Base-by-base conservation (phyloP, 2,888 invertebrate species). In the Agrochola circellaris region DNA sequence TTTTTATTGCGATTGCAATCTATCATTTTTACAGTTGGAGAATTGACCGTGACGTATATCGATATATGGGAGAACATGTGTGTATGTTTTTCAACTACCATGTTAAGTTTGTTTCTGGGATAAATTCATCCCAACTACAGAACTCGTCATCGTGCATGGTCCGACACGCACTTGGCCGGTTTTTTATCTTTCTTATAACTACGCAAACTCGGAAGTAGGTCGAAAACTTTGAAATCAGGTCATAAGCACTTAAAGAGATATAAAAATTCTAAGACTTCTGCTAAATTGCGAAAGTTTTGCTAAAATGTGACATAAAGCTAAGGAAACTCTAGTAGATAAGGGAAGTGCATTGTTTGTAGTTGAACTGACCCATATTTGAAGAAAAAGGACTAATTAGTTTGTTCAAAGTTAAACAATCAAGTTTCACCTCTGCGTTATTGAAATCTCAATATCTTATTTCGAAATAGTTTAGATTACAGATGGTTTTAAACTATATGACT, bases 191-290 rank as follows among this genome's bases (percentile, higher is more conserved):
- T 58, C n/a, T 42, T 58, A 58, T 69, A 66, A 76, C 61, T 56
- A 62, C 61, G 42, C 75, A 56, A 79, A 79, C 61, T 70, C 3
- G 54, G 8, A 66, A 77, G 69, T 76, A 62, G 62, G 70, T 70
- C 42, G 42, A 38, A 56, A 76, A 84, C 83, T 83, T 84, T 9
- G 66, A 60, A 83, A 81, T 73, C 84, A 84, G 84, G 81, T 67
- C 81, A 84, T 77, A 73, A 81, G 76, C 80, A 83, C 76, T 84
- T 73, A 73, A 80, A 61, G 23, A 56, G 34, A 73, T 64, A 81
- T 81, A 83, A 83, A 80, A 70, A 81, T 84, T 77, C 76, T 54
- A 67, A 72, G 68, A 84, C 84, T 76, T 73, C 65, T 60, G 72
- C 30, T 61, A 80, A 84, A 72, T 84, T 76, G 76, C 15, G 9